A percentile compares a stretch with the other conserved stretches of the same genome.
Evolutionary conservation across 2,797 vertebrate genomes (phyloP).

Genomic region (Oreochromis mossambicus): DNA sequence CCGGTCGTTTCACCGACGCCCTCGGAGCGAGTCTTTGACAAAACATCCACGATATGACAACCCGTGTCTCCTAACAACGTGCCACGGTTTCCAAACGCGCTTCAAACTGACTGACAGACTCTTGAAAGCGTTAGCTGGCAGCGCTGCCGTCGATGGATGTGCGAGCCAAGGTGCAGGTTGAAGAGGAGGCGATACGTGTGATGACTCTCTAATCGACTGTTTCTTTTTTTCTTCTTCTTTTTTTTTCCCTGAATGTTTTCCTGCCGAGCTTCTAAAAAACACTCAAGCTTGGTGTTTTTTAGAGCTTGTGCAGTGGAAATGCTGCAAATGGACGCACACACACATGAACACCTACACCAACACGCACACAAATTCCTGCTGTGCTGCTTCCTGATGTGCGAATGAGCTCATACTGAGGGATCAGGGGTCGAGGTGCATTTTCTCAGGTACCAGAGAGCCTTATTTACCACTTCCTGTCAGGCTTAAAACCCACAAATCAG

Average conservation of each 20-base stretch:
- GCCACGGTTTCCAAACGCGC: not conserved
- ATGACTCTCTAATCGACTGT: constrained; percentile 11
- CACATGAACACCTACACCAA: not conserved
- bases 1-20: not conserved
- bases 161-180: constrained; percentile 1
- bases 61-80: constrained; percentile 27
- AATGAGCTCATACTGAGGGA: constrained; percentile 13
- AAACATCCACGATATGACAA: not conserved
- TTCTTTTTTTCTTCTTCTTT: not conserved
- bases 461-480: constrained; percentile 15
- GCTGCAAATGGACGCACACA: not conserved
- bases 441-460: not conserved
- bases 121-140: constrained; percentile 19
- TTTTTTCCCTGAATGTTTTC: not conserved
- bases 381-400: constrained; percentile 28
- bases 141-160: not conserved
- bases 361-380: not conserved
- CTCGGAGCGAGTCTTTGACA: constrained; percentile 5
- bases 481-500: not conserved
- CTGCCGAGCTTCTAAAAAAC: constrained; percentile 9
- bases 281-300: not conserved
- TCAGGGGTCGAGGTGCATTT: not conserved
- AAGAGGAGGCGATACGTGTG: not conserved
- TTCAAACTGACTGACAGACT: constrained; percentile 13
- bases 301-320: not conserved